These are phyloP conservation scores for Zaprionus taronus DNA, from an alignment of 1,140 invertebrate genomes.

Conservation along the genomic window DNA sequence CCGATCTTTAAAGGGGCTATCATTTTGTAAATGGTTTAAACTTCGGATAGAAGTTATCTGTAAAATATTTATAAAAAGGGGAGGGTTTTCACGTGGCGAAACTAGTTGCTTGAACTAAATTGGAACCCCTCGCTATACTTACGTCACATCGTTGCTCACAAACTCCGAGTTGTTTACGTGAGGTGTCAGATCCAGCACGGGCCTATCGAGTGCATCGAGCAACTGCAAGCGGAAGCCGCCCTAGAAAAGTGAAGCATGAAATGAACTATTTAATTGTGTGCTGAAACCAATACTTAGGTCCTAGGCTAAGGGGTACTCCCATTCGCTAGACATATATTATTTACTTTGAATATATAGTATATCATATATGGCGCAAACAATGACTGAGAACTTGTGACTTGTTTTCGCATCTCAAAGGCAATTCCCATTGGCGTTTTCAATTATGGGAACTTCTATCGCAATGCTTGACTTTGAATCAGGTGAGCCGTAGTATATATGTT, in stretches of 20 bases:
- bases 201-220: conserved; percentile 91
- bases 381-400: conserved; percentile 76
- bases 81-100: background rate
- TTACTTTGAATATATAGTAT: conserved; percentile 4
- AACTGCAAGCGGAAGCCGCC: conserved; percentile 94
- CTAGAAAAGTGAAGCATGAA: conserved; percentile 86
- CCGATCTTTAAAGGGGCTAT: too few species aligned
- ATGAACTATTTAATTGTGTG: conserved; percentile 37
- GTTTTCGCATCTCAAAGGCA: conserved; percentile 46
- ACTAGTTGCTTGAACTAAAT: background rate
- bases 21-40: too few species aligned
- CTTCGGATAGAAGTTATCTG: too few species aligned
- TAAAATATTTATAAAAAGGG: too few species aligned
- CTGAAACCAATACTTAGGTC: conserved; percentile 10
- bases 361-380: conserved; percentile 54
- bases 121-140: conserved; percentile 29
- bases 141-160: conserved; percentile 91
- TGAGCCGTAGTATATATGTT: background rate
- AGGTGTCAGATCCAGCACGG: conserved; percentile 93
- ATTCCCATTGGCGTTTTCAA: conserved; percentile 52
- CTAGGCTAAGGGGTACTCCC: background rate
- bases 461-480: conserved; percentile 54
- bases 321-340: background rate
- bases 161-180: conserved; percentile 91
- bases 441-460: conserved; percentile 69